Evolutionary conservation across 2,797 vertebrate genomes (phyloP).

Genomic region (Neomorphus geoffroyi): DNA sequence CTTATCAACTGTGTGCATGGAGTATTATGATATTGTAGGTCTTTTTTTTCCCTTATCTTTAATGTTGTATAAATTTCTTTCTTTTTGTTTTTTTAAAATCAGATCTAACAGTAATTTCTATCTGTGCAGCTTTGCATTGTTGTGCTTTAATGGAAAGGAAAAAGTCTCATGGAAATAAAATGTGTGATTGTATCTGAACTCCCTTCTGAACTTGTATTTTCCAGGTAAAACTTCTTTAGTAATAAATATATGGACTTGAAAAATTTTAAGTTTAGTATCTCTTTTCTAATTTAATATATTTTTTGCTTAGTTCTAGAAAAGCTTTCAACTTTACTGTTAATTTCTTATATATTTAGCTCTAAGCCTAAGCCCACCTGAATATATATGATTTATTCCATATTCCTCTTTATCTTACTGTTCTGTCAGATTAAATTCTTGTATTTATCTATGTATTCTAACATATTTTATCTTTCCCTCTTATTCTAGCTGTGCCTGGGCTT

Average conservation of each 20-base stretch:
- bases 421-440: not conserved
- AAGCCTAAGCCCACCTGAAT: not conserved
- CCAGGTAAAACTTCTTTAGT: not conserved
- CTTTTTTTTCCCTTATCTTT: not conserved
- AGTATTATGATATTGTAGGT: not conserved
- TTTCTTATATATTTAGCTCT: not conserved
- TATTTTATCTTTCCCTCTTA: not conserved
- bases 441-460: not conserved
- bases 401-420: not conserved
- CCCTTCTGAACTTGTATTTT: not conserved
- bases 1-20: not conserved
- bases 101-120: not conserved
- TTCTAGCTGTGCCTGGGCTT: not conserved
- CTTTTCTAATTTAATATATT: not conserved
- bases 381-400: not conserved
- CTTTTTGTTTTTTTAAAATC: accelerated
- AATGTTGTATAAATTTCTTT: not conserved
- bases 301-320: not conserved
- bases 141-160: not conserved
- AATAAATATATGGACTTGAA: not conserved
- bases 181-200: not conserved
- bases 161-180: not conserved
- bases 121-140: not conserved
- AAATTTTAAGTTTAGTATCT: not conserved
- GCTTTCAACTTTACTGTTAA: not conserved